Percentiles rank a stretch among this genome's conserved stretches.
phyloP scores from a whole-genome alignment of 1,140 invertebrate genomes.

The Cotesia vestalis region DNA sequence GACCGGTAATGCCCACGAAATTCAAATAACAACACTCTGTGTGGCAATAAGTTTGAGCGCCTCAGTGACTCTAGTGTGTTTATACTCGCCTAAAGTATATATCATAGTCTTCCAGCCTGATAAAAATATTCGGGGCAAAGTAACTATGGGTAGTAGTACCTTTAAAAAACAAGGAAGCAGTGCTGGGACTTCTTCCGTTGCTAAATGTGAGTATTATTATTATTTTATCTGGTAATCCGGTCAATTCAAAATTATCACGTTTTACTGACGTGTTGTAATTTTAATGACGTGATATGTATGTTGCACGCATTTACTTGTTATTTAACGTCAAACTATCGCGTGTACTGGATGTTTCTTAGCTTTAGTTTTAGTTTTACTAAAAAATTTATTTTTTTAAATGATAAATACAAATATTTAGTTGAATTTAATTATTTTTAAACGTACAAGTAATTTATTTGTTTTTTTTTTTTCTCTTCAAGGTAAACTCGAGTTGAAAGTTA shows the following conservation, averaged over 20 bases:
- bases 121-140: slow-evolving; percentile 67
- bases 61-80: slow-evolving; percentile 75
- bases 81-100: slow-evolving; percentile 80
- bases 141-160: slow-evolving; percentile 54
- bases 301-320: slow-evolving; percentile 12
- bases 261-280: slow-evolving; percentile 24
- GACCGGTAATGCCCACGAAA: slow-evolving; percentile 74
- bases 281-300: slow-evolving; percentile 9
- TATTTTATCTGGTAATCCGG: no score
- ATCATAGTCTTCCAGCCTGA: slow-evolving; percentile 78
- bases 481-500: no score
- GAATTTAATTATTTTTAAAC: no score
- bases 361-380: no score
- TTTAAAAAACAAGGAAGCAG: slow-evolving; percentile 60
- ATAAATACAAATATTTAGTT: no score
- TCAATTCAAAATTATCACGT: slow-evolving; percentile 2
- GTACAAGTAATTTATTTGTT: no score
- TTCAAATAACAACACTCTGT: slow-evolving; percentile 77
- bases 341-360: not conserved
- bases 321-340: slow-evolving; percentile 16
- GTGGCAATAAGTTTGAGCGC: slow-evolving; percentile 79
- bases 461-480: no score
- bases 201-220: slow-evolving; percentile 55
- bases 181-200: slow-evolving; percentile 56
- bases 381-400: no score